phyloP scores from a whole-genome alignment of 2,113 vertebrate genomes.

The Chrysochloris asiatica region DNA sequence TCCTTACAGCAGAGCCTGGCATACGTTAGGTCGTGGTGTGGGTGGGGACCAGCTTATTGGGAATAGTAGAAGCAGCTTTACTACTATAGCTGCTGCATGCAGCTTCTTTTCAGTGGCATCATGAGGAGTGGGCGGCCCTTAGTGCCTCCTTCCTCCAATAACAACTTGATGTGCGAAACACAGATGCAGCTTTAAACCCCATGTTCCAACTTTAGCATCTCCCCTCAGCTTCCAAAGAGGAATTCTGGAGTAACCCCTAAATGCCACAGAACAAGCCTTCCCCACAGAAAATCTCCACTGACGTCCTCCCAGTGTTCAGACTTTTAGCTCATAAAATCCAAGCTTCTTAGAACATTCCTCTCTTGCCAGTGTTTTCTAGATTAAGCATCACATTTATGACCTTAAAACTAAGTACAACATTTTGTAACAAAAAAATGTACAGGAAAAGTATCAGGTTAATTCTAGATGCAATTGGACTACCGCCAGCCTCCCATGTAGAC shows the following conservation, averaged over 20 bases:
- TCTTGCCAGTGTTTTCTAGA: background rate
- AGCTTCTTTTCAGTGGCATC: background rate
- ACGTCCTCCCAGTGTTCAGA: background rate
- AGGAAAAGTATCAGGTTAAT: background rate
- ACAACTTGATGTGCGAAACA: background rate
- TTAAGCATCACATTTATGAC: background rate
- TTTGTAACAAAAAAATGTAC: background rate
- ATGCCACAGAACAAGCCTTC: rapidly evolving
- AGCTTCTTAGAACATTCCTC: rapidly evolving
- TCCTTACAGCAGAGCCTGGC: background rate
- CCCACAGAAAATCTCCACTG: no score
- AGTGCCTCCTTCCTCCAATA: rapidly evolving
- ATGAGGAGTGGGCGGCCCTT: background rate
- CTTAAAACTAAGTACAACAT: background rate
- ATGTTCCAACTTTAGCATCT: background rate
- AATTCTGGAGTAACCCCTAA: background rate
- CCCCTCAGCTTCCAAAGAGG: background rate
- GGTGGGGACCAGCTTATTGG: rapidly evolving
- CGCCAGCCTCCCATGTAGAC: rapidly evolving
- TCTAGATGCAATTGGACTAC: background rate
- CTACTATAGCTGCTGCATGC: rapidly evolving
- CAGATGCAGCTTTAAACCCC: background rate
- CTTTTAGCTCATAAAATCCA: background rate
- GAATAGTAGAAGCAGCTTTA: rapidly evolving
- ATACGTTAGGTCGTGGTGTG: rapidly evolving